phyloP scores from a whole-genome alignment of 2,888 invertebrate genomes.

The Dromius quadrimaculatus region DNA sequence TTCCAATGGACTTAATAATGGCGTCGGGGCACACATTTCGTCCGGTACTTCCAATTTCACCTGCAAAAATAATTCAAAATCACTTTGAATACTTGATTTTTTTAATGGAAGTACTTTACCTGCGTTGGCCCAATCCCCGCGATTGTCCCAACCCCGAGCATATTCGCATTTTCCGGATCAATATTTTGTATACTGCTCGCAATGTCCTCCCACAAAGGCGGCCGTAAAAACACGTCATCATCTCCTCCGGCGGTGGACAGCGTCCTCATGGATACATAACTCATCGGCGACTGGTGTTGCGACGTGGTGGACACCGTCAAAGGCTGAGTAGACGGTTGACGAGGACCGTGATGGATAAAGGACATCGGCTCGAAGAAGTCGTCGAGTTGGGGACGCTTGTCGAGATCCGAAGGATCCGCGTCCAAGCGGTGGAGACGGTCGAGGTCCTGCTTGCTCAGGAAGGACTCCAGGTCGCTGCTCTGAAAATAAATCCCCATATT shows the following conservation, averaged over 20 bases:
- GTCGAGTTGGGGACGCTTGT: slow-evolving; percentile 74
- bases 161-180: slow-evolving; percentile 90
- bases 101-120: too few species aligned
- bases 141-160: slow-evolving; percentile 81
- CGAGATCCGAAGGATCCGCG: slow-evolving; percentile 68
- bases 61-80: too few species aligned
- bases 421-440: slow-evolving; percentile 74
- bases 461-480: slow-evolving; percentile 84
- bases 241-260: slow-evolving; percentile 68
- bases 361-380: slow-evolving; percentile 74
- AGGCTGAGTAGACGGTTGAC: slow-evolving; percentile 56
- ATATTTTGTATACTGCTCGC: slow-evolving; percentile 91
- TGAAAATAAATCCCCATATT: slow-evolving; percentile 64
- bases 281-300: slow-evolving; percentile 61
- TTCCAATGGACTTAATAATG: slow-evolving; percentile 82
- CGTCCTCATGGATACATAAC: slow-evolving; percentile 70
- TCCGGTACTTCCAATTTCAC: slow-evolving; percentile 85
- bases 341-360: slow-evolving; percentile 55
- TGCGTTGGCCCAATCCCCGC: slow-evolving; percentile 59
- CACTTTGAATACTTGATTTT: too few species aligned
- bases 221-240: slow-evolving; percentile 89
- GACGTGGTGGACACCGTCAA: too few species aligned
- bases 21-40: slow-evolving; percentile 69
- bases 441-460: slow-evolving; percentile 83
- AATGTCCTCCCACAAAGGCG: slow-evolving; percentile 93